A percentile compares a stretch with the other conserved stretches of the same genome.
Conservation (phyloP, 2,113 vertebrate species). For the Muntiacus muntjak region DNA sequence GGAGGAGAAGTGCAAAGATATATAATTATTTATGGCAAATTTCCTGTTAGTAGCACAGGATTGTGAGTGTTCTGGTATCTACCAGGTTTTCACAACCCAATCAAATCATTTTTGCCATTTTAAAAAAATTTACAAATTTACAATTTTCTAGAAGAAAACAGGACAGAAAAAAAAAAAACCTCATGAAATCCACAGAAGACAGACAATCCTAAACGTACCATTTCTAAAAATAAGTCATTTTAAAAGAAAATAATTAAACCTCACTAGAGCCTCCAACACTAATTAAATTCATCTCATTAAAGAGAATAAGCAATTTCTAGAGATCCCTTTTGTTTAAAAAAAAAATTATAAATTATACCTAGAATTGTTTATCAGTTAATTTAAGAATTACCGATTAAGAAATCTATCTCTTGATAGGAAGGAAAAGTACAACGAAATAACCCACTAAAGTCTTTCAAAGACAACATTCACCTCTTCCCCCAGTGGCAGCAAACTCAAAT, state of each 20-base stretch:
- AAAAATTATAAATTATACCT: not conserved
- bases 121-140: not conserved
- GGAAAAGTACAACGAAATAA: not conserved
- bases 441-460: not conserved
- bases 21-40: not conserved
- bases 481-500: not conserved
- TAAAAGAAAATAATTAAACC: not conserved
- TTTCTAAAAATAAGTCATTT: not conserved
- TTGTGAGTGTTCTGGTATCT: not conserved
- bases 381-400: not conserved
- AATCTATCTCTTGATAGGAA: not conserved
- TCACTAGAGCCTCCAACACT: not conserved
- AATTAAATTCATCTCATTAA: not conserved
- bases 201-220: not conserved
- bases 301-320: not conserved
- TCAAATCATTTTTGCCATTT: not conserved
- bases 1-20: not conserved
- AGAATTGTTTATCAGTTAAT: not conserved
- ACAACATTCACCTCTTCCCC: not conserved
- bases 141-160: not conserved
- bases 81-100: not conserved
- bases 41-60: not conserved
- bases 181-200: not conserved
- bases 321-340: not conserved
- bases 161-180: not conserved